A percentile compares a stretch with the other conserved stretches of the same genome.
phyloP scores from a whole-genome alignment of 2,797 vertebrate genomes.

The Pampus argenteus region DNA sequence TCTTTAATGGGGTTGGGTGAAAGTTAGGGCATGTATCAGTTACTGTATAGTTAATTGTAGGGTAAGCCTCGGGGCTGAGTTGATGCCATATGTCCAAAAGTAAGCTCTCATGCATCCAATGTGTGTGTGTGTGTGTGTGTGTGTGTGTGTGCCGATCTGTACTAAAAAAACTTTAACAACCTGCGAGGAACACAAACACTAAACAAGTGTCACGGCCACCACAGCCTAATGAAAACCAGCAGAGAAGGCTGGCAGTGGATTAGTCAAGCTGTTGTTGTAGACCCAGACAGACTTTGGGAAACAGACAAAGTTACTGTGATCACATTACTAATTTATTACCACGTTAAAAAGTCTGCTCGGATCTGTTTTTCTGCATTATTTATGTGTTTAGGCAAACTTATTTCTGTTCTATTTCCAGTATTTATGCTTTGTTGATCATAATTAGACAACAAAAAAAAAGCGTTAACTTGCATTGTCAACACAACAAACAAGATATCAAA shows the following conservation, averaged over 20 bases:
- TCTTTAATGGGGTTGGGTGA: slow-evolving; percentile 39
- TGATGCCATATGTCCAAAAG: slow-evolving; percentile 37
- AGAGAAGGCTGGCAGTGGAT: slow-evolving; percentile 44
- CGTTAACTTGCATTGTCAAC: slow-evolving; percentile 7
- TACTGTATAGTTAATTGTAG: slow-evolving; percentile 42
- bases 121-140: slow-evolving; percentile 2
- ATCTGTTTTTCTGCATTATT: slow-evolving; percentile 41
- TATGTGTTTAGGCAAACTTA: slow-evolving; percentile 37
- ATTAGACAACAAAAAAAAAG: slow-evolving; percentile 34
- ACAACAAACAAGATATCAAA: slow-evolving; percentile 1
- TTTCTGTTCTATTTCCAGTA: background rate
- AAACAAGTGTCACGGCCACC: slow-evolving; percentile 72
- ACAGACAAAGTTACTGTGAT: slow-evolving; percentile 46
- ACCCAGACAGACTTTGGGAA: slow-evolving; percentile 30
- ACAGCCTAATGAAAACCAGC: slow-evolving; percentile 69
- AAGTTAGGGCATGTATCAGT: slow-evolving; percentile 35
- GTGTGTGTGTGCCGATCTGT: slow-evolving; percentile 31
- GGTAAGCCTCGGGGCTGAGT: slow-evolving; percentile 30
- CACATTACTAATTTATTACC: slow-evolving; percentile 56
- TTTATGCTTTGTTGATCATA: slow-evolving; percentile 18
- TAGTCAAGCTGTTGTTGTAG: slow-evolving; percentile 51
- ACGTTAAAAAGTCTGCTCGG: slow-evolving; percentile 23
- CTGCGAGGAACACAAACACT: slow-evolving; percentile 58
- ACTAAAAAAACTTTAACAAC: slow-evolving; percentile 69
- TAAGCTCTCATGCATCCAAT: slow-evolving; percentile 33